Conservation (phyloP, 2,113 vertebrate species). For the Lampris incognitus region DNA sequence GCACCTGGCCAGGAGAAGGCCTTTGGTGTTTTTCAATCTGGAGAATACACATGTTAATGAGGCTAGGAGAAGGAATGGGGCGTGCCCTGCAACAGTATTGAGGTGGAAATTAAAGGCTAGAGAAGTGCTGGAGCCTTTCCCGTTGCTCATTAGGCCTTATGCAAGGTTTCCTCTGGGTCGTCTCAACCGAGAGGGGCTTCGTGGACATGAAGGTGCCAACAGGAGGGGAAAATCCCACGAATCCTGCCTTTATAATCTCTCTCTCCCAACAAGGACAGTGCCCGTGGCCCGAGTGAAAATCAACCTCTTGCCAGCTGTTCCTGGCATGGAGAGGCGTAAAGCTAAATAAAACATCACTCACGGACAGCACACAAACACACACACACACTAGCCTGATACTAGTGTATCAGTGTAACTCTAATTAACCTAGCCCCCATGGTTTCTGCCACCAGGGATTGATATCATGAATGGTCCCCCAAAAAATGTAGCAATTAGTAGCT, state of each 20-base stretch:
- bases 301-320: slow-evolving; percentile 61
- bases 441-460: slow-evolving; percentile 71
- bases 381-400: slow-evolving; percentile 60
- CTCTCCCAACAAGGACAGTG: slow-evolving; percentile 45
- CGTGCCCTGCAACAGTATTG: slow-evolving; percentile 67
- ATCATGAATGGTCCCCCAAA: slow-evolving; percentile 74
- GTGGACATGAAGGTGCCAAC: slow-evolving; percentile 66
- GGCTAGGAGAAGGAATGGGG: slow-evolving; percentile 60
- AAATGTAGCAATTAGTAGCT: slow-evolving; percentile 82
- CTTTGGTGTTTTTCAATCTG: slow-evolving; percentile 69
- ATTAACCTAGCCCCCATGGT: slow-evolving; percentile 68
- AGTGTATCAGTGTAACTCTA: slow-evolving; percentile 74
- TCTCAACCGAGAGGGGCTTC: slow-evolving; percentile 69
- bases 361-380: slow-evolving; percentile 7
- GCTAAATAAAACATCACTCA: slow-evolving; percentile 31
- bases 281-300: slow-evolving; percentile 54
- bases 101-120: slow-evolving; percentile 75
- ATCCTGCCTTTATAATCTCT: slow-evolving; percentile 72
- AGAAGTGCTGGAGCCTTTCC: slow-evolving; percentile 74
- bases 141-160: slow-evolving; percentile 78
- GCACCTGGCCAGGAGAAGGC: slow-evolving; percentile 75
- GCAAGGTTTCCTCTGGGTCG: slow-evolving; percentile 69
- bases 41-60: slow-evolving; percentile 76
- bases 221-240: slow-evolving; percentile 72
- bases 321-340: slow-evolving; percentile 48